Evolutionary conservation across 2,113 vertebrate species (phyloP).

Genomic region (Heteronetta atricapilla): DNA sequence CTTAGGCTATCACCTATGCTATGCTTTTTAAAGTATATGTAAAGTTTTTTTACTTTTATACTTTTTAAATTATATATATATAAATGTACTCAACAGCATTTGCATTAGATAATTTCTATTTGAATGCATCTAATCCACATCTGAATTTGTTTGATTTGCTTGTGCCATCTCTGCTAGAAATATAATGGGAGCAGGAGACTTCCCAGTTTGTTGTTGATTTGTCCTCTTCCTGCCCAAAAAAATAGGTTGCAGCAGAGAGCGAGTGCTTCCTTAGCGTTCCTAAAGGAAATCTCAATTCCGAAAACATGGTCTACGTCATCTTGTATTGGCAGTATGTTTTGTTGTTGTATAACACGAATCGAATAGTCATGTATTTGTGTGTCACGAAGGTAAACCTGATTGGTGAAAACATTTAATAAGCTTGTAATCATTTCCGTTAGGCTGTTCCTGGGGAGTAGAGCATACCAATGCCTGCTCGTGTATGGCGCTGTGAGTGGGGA

Average conservation of each 20-base stretch:
- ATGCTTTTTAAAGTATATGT: neutral
- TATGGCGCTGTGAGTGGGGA: too few species aligned
- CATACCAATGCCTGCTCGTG: fast-evolving
- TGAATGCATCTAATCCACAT: neutral
- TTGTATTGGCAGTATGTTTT: neutral
- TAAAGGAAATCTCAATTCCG: neutral
- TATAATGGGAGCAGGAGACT: neutral
- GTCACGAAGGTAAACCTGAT: too few species aligned
- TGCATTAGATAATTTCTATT: too few species aligned
- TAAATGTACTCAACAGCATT: neutral
- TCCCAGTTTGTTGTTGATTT: neutral
- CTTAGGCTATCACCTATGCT: neutral
- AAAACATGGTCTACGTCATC: fast-evolving
- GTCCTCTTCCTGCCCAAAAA: neutral
- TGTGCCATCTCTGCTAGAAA: neutral
- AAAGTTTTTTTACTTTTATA: neutral
- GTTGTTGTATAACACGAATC: fast-evolving
- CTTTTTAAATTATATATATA: neutral
- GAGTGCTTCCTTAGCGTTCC: neutral
- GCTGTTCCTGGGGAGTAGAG: fast-evolving
- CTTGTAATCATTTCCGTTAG: fast-evolving
- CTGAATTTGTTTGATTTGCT: neutral
- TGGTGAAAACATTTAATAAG: neutral
- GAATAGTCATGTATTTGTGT: fast-evolving
- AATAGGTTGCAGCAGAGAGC: neutral